Conservation (phyloP, 1,140 invertebrate genomes). For the Cyphomyrmex costatus region DNA sequence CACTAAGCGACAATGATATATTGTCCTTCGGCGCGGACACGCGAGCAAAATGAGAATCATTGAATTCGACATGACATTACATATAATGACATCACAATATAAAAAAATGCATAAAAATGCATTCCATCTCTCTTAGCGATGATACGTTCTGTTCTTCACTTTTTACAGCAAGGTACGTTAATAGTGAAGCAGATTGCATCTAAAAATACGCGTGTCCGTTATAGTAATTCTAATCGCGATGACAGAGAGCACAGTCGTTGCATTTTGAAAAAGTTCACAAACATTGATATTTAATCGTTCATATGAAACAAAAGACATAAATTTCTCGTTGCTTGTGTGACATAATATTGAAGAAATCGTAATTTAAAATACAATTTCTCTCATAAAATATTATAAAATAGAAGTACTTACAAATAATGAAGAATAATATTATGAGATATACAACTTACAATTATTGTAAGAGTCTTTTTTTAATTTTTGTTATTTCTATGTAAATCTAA, state of each 20-base stretch:
- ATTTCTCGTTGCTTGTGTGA: background rate
- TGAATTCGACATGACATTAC: slow-evolving; percentile 35
- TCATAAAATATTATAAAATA: background rate
- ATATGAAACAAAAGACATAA: background rate
- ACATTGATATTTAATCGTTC: background rate
- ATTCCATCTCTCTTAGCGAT: background rate
- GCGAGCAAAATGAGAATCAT: slow-evolving; percentile 29
- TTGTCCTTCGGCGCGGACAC: background rate
- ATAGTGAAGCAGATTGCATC: background rate
- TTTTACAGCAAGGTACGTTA: background rate
- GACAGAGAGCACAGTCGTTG: background rate
- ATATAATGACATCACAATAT: background rate
- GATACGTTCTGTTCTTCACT: background rate
- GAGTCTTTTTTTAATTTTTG: background rate
- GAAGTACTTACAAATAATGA: background rate
- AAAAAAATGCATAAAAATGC: too few relatives aligned
- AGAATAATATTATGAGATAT: background rate
- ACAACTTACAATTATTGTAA: background rate
- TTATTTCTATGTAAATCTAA: too few relatives aligned
- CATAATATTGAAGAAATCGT: background rate
- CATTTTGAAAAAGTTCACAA: background rate
- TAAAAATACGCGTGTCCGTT: slow-evolving; percentile 19
- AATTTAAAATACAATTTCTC: background rate
- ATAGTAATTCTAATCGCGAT: background rate
- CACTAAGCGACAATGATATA: slow-evolving; percentile 22